Evolutionary conservation across 2,888 invertebrate genomes (phyloP).

Genomic region (Cerceris rybyensis): DNA sequence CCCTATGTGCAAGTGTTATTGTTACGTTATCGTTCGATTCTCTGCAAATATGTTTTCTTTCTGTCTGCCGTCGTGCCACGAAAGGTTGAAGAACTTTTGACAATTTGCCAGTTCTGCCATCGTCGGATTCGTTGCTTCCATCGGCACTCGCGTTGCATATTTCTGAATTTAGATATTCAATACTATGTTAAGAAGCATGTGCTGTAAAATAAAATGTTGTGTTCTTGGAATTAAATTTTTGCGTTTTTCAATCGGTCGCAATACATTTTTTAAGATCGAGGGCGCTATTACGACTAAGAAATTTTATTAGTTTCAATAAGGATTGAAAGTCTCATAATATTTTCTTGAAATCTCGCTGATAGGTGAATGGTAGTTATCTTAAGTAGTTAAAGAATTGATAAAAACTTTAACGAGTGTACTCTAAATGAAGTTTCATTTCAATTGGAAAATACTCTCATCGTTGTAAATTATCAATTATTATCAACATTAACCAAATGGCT

Average conservation of each 20-base stretch:
- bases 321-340: too few relatives aligned
- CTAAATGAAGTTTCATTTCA: too few relatives aligned
- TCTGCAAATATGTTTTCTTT: slow-evolving; percentile 13
- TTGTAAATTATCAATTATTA: too few relatives aligned
- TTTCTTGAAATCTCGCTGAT: too few relatives aligned
- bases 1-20: not conserved
- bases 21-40: not conserved
- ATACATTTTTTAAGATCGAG: too few relatives aligned
- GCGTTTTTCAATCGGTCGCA: not conserved
- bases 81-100: slow-evolving; percentile 67
- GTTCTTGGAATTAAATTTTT: not conserved
- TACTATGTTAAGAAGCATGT: not conserved
- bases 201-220: not conserved
- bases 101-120: slow-evolving; percentile 54
- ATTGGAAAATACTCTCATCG: too few relatives aligned
- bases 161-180: slow-evolving; percentile 12
- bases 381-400: too few relatives aligned
- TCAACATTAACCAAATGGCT: too few relatives aligned
- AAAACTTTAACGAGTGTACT: too few relatives aligned
- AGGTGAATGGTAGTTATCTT: too few relatives aligned
- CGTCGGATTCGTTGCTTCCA: slow-evolving; percentile 23
- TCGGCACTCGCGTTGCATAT: slow-evolving; percentile 19
- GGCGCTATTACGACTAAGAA: too few relatives aligned
- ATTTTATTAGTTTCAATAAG: too few relatives aligned
- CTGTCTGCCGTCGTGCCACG: slow-evolving; percentile 27